Percentiles rank a stretch among this genome's conserved stretches.
Conservation (phyloP, 2,888 invertebrate species). For the Hirudinaria manillensis region DNA sequence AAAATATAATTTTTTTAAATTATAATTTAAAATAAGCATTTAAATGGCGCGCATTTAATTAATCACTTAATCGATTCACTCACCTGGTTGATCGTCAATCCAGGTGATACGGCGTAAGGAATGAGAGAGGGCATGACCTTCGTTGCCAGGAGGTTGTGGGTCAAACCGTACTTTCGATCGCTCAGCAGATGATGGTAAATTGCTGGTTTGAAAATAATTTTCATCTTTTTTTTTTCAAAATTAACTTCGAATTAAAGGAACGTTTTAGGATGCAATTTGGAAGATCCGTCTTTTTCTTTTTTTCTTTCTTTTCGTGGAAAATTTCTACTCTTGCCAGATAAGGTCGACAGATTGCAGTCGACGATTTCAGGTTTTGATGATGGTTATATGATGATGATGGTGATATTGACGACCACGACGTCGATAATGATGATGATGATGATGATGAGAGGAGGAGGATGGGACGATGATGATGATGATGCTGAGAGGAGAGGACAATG, state of each 20-base stretch:
- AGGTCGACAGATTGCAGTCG: no score
- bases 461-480: conserved; percentile 25
- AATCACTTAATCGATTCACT: background rate
- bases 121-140: conserved; percentile 87
- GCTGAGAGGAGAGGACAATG: conserved; percentile 21
- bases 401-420: background rate
- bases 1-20: no score
- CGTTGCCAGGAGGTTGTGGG: conserved; percentile 83
- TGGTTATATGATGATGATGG: conserved; percentile 10
- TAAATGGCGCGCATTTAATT: no score
- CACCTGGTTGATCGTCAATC: conserved; percentile 75
- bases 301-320: background rate
- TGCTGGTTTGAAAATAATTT: conserved; percentile 58
- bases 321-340: background rate
- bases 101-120: conserved; percentile 87
- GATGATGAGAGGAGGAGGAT: conserved; percentile 21
- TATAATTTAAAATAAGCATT: no score
- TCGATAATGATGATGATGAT: conserved; percentile 23
- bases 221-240: no score
- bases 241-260: background rate
- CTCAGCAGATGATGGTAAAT: conserved; percentile 83
- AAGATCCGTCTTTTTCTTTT: background rate
- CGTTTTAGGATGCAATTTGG: background rate
- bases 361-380: no score
- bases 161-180: conserved; percentile 82